These are phyloP conservation scores for Spea hammondii DNA, from an alignment of 2,797 vertebrate genomes.

Conservation along the genomic window DNA sequence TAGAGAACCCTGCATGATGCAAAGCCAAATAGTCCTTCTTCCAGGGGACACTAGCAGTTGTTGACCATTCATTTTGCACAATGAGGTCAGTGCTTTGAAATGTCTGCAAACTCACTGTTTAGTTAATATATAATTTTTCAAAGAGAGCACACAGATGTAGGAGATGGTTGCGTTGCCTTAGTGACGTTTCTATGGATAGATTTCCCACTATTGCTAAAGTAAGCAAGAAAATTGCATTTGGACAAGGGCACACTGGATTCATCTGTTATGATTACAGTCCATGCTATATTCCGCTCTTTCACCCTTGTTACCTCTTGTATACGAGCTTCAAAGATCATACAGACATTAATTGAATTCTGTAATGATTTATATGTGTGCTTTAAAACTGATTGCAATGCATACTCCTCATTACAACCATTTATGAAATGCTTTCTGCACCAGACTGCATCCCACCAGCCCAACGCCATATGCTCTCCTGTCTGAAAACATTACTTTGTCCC, in stretches of 20 bases:
- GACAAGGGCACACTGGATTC: background rate
- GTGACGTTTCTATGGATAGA: no score
- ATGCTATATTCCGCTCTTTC: background rate
- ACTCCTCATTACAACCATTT: background rate
- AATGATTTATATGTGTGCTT: slow-evolving; percentile 20
- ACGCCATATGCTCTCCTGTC: slow-evolving; percentile 27
- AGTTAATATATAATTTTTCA: background rate
- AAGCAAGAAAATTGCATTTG: background rate
- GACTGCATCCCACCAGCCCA: background rate
- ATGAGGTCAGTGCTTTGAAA: background rate
- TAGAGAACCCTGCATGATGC: no score
- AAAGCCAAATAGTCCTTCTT: no score
- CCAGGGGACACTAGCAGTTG: no score
- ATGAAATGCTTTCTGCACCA: slow-evolving; percentile 3
- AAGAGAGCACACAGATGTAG: background rate
- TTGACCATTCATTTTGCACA: no score
- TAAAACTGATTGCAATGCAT: slow-evolving; percentile 10
- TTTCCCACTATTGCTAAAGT: background rate
- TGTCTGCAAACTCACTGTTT: background rate
- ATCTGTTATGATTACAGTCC: slow-evolving; percentile 5
- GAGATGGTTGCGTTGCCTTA: no score
- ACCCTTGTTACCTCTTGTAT: slow-evolving; percentile 7
- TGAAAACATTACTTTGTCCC: slow-evolving; percentile 17
- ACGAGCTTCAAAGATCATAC: background rate
- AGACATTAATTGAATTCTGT: slow-evolving; percentile 4